phyloP scores from a whole-genome alignment of 2,113 vertebrate genomes.

The Calcarius ornatus region DNA sequence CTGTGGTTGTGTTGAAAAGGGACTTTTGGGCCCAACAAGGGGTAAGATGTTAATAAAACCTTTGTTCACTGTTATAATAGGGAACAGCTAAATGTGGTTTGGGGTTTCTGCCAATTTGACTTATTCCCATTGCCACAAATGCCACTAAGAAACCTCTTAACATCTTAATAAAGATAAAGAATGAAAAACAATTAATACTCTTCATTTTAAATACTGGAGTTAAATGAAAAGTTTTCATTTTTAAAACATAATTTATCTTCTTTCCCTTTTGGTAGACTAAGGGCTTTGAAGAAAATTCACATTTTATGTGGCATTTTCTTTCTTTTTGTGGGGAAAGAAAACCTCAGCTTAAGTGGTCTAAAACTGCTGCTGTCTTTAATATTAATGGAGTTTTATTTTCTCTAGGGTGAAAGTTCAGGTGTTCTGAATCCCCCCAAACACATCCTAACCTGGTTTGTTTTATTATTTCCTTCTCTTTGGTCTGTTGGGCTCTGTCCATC shows the following conservation, averaged over 20 bases:
- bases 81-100: conserved; percentile 26
- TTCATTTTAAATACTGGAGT: not conserved
- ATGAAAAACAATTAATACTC: not conserved
- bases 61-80: conserved; percentile 3
- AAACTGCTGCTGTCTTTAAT: not conserved
- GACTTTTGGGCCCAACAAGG: not conserved
- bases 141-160: not conserved
- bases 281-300: not conserved
- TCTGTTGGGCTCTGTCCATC: not conserved
- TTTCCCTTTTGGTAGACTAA: not conserved
- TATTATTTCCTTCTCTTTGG: not conserved
- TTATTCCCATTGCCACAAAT: not conserved
- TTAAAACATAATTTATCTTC: not conserved
- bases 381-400: not conserved
- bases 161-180: not conserved
- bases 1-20: conserved; percentile 16
- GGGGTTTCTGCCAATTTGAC: conserved; percentile 32
- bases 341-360: not conserved
- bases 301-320: not conserved
- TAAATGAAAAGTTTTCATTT: not conserved
- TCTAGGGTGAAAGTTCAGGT: not conserved
- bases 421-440: not conserved
- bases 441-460: not conserved
- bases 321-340: not conserved
- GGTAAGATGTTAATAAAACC: conserved; percentile 39